phyloP scores from a whole-genome alignment of 2,797 vertebrate species.

The Pseudopleuronectes americanus region DNA sequence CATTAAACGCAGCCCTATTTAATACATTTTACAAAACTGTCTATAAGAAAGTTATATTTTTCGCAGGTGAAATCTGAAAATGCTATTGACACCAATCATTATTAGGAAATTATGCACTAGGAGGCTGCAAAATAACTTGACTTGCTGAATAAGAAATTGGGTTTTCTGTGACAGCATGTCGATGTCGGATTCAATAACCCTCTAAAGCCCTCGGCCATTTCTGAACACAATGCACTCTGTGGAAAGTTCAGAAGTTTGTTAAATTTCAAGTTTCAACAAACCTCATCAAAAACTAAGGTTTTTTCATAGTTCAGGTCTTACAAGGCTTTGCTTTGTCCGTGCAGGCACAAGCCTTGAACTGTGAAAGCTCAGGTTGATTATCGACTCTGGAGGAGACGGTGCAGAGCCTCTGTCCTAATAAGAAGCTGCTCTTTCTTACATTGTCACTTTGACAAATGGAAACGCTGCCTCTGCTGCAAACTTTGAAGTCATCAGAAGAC shows the following conservation, averaged over 20 bases:
- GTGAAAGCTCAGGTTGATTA: constrained; percentile 12
- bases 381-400: background rate
- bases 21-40: background rate
- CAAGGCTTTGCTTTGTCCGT: background rate
- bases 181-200: background rate
- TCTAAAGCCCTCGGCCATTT: background rate
- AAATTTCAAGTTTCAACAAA: constrained; percentile 5
- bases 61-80: background rate
- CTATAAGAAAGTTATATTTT: background rate
- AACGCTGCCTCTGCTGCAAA: background rate
- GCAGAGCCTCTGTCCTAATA: constrained; percentile 1
- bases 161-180: constrained; percentile 4
- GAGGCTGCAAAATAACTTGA: background rate
- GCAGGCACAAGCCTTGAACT: constrained; percentile 13
- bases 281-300: background rate
- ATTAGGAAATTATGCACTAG: background rate
- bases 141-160: background rate
- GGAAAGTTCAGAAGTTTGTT: background rate
- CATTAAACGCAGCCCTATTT: background rate
- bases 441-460: constrained; percentile 11
- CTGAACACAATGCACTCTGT: background rate
- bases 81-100: background rate
- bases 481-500: background rate
- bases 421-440: constrained; percentile 17
- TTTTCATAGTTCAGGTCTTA: background rate